These are phyloP conservation scores for Incurvaria masculella DNA, from an alignment of 2,888 invertebrate genomes.

Conservation along the genomic window DNA sequence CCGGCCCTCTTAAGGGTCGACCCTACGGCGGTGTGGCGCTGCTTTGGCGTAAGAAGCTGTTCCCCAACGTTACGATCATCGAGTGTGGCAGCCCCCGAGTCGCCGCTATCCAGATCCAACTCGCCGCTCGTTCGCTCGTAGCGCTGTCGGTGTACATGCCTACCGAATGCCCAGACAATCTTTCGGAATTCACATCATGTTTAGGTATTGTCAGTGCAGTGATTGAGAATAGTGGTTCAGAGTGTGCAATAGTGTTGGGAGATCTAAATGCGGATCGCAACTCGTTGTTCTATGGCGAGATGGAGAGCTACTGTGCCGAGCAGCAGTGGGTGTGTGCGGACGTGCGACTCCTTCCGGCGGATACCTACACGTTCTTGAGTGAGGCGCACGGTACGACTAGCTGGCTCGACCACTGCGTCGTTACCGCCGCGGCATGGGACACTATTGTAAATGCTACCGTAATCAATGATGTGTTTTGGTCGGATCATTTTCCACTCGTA, in stretches of 20 bases:
- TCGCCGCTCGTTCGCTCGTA: no score
- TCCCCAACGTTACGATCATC: no score
- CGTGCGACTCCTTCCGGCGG: constrained; percentile 7
- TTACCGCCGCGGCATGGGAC: constrained; percentile 9
- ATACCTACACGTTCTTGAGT: constrained; percentile 16
- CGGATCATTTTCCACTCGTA: constrained; percentile 14
- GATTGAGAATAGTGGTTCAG: constrained; percentile 9
- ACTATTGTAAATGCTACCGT: constrained; percentile 5
- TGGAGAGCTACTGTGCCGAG: constrained; percentile 11
- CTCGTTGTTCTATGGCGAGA: constrained; percentile 13
- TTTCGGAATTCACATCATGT: no score
- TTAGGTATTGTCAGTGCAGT: constrained; percentile 16
- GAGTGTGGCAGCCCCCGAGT: no score
- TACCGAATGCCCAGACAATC: no score
- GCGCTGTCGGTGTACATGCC: no score
- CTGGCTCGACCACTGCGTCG: constrained; percentile 16
- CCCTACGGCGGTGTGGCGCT: no score
- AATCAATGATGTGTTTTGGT: constrained; percentile 11
- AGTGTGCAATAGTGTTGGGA: constrained; percentile 16
- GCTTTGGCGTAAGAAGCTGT: no score
- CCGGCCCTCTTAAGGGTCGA: no score
- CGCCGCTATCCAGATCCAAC: no score
- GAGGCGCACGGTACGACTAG: constrained; percentile 13
- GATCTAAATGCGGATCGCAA: constrained; percentile 19
- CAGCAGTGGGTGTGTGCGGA: constrained; percentile 16